Evolutionary conservation across 2,888 invertebrate genomes (phyloP).

Genomic region (Sminthurides aquaticus): DNA sequence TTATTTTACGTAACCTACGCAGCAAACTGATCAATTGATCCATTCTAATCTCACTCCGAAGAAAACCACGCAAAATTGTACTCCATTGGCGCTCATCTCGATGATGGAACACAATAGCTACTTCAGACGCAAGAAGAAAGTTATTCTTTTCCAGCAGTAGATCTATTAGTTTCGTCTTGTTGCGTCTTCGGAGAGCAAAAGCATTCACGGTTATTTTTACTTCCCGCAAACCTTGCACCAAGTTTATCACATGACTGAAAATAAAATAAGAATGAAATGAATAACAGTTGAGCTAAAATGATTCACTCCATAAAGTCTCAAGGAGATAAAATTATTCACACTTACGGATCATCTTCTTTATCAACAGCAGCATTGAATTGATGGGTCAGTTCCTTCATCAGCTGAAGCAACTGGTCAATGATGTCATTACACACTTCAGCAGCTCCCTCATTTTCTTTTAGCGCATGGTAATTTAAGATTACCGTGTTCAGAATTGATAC

Average conservation of each 20-base stretch:
- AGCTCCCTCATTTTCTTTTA: neutral
- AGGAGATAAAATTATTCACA: neutral
- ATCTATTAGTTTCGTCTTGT: constrained; percentile 32
- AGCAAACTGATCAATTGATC: constrained; percentile 27
- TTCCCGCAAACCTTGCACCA: constrained; percentile 26
- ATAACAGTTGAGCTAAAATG: constrained; percentile 3
- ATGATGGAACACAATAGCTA: constrained; percentile 34
- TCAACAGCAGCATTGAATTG: constrained; percentile 6
- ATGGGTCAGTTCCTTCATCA: neutral
- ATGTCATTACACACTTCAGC: constrained; percentile 9
- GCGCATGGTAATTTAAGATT: constrained; percentile 3
- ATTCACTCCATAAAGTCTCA: too few relatives aligned
- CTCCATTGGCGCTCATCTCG: constrained; percentile 30
- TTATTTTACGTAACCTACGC: constrained; percentile 25
- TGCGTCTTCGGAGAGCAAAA: constrained; percentile 35
- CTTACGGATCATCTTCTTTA: constrained; percentile 21
- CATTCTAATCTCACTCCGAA: constrained; percentile 21
- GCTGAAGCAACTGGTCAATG: neutral
- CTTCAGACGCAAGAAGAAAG: constrained; percentile 31
- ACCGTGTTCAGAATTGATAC: constrained; percentile 12
- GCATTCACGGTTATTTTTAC: constrained; percentile 32
- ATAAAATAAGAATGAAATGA: constrained; percentile 6
- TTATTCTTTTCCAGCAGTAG: constrained; percentile 24
- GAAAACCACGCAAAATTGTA: constrained; percentile 31
- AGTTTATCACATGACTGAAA: constrained; percentile 26